These are phyloP conservation scores for Lophotis ruficrista DNA, from an alignment of 2,113 vertebrate species.

Conservation along the genomic window DNA sequence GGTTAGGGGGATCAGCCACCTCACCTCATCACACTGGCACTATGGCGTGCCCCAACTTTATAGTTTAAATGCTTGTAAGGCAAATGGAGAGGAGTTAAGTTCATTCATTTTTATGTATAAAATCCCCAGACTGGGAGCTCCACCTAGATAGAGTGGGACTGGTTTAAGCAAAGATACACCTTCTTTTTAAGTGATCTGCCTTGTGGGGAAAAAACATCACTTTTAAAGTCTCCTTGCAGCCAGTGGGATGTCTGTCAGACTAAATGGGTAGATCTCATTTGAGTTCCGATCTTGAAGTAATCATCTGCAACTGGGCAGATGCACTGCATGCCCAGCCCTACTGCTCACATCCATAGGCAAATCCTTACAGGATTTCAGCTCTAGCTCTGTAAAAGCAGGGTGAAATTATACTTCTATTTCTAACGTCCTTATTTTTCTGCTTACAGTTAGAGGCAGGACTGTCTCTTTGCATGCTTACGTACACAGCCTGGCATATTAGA, in stretches of 20 bases:
- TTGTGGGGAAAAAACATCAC: fast-evolving
- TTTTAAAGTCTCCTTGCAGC: neutral
- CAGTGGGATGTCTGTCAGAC: neutral
- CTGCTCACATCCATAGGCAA: neutral
- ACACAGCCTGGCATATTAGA: neutral
- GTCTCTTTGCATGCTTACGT: neutral
- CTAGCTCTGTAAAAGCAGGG: neutral
- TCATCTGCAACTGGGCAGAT: neutral
- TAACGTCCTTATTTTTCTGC: neutral
- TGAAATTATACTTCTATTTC: neutral
- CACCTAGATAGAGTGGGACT: neutral
- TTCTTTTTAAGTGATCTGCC: neutral
- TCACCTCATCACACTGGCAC: neutral
- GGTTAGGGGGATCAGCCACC: neutral
- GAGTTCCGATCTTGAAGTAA: neutral
- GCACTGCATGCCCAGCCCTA: neutral
- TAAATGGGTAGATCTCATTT: fast-evolving
- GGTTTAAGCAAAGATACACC: neutral
- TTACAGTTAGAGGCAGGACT: neutral
- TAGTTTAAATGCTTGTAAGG: neutral
- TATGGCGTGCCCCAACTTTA: too few species aligned
- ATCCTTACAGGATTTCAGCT: neutral
- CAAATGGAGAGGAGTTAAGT: neutral
- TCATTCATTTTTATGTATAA: neutral
- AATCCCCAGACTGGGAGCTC: neutral